Evolutionary conservation across 2,797 vertebrate genomes (phyloP).

Genomic region (Bryconaethiops microstoma): DNA sequence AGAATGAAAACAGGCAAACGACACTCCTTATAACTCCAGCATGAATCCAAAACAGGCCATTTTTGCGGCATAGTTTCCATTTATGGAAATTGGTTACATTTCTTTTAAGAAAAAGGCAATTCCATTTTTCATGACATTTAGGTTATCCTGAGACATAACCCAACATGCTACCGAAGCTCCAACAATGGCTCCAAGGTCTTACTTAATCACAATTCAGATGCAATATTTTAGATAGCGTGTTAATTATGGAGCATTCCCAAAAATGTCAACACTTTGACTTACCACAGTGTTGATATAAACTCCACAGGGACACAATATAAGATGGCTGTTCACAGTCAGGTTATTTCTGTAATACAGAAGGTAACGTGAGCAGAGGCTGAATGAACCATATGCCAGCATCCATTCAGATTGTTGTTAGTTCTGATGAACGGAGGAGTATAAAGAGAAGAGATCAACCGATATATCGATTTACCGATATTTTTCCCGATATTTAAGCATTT

Average conservation of each 20-base stretch:
- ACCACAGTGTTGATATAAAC: slow-evolving; percentile 84
- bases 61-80: too few relatives aligned
- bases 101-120: too few relatives aligned
- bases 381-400: neutral
- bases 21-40: too few relatives aligned
- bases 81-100: too few relatives aligned
- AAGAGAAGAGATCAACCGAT: too few relatives aligned
- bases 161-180: neutral
- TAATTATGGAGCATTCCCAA: neutral
- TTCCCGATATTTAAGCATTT: too few relatives aligned
- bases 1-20: too few relatives aligned
- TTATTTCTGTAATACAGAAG: slow-evolving; percentile 78
- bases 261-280: slow-evolving; percentile 51
- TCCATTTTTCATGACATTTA: too few relatives aligned
- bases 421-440: neutral
- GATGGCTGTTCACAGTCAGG: slow-evolving; percentile 77
- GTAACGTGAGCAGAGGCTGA: neutral
- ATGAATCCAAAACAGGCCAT: too few relatives aligned
- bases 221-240: neutral
- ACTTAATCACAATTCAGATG: neutral
- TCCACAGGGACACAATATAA: slow-evolving; percentile 87
- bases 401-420: neutral
- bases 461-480: too few relatives aligned
- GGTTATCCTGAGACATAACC: neutral
- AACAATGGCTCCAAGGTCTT: neutral